phyloP scores from a whole-genome alignment of 37 sponge, comb jelly and placozoan species.

The Oscarella lobularis region DNA sequence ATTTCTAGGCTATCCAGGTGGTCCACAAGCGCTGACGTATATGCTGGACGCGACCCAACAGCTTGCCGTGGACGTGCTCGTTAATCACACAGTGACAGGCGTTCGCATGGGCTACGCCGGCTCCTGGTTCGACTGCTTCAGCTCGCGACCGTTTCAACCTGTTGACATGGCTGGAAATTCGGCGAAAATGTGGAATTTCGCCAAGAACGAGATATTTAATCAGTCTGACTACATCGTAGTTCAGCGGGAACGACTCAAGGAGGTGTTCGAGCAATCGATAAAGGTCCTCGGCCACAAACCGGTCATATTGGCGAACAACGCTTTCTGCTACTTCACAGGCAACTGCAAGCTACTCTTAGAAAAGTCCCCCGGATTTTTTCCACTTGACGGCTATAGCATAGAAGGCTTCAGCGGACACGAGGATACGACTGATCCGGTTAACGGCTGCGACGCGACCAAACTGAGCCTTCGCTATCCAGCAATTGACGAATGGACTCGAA shows the following conservation, averaged over 20 bases:
- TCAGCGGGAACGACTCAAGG: neutral
- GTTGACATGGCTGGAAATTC: neutral
- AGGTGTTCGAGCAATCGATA: neutral
- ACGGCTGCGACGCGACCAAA: neutral
- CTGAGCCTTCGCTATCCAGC: neutral
- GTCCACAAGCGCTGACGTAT: neutral
- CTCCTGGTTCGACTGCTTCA: conserved; percentile 5
- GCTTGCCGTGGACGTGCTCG: neutral
- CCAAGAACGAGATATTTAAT: neutral
- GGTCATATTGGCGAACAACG: too few species aligned
- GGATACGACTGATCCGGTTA: neutral
- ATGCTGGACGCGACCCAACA: neutral
- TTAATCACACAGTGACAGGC: neutral
- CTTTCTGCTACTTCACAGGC: neutral
- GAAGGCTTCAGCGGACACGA: neutral
- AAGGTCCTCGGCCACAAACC: too few species aligned
- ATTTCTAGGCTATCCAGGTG: neutral
- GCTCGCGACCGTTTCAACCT: neutral
- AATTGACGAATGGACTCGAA: neutral
- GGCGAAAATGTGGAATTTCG: neutral
- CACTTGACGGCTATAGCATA: neutral
- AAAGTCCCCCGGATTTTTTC: neutral
- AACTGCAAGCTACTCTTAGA: neutral
- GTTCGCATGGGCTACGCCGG: neutral
- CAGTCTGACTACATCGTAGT: neutral